Conservation (phyloP, 2,888 invertebrate genomes). For the Tryphoninae sp. region DNA sequence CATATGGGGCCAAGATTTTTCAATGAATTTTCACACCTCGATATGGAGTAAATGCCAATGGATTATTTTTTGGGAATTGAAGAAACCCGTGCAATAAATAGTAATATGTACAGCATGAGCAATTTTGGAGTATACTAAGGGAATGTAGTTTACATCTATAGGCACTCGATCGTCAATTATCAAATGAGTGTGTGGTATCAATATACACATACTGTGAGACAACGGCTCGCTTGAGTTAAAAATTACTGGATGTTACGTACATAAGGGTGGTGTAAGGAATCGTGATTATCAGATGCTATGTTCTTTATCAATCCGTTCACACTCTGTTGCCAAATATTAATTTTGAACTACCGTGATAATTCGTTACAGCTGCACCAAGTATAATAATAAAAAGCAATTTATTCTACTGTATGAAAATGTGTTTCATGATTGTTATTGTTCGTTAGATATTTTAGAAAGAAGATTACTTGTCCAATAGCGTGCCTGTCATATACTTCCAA, state of each 20-base stretch:
- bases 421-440: no score
- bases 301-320: not conserved
- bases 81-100: slow-evolving; percentile 39
- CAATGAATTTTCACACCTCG: not conserved
- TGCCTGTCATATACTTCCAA: no score
- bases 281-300: not conserved
- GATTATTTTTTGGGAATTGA: slow-evolving; percentile 2
- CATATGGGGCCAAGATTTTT: not conserved
- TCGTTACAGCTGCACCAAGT: no score
- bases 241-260: not conserved
- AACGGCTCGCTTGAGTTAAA: not conserved
- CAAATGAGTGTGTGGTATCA: not conserved
- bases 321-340: not conserved
- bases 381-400: no score
- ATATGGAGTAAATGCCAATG: not conserved
- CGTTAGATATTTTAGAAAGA: no score
- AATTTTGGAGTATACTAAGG: slow-evolving; percentile 23
- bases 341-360: not conserved
- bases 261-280: not conserved
- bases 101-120: slow-evolving; percentile 57
- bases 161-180: not conserved
- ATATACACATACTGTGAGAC: not conserved
- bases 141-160: not conserved
- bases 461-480: no score
- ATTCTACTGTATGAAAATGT: no score